Evolutionary conservation across 2,797 vertebrate species (phyloP), one percentile per base, ranked within the genome.

Genomic region (Denticeps clupeoides): DNA sequence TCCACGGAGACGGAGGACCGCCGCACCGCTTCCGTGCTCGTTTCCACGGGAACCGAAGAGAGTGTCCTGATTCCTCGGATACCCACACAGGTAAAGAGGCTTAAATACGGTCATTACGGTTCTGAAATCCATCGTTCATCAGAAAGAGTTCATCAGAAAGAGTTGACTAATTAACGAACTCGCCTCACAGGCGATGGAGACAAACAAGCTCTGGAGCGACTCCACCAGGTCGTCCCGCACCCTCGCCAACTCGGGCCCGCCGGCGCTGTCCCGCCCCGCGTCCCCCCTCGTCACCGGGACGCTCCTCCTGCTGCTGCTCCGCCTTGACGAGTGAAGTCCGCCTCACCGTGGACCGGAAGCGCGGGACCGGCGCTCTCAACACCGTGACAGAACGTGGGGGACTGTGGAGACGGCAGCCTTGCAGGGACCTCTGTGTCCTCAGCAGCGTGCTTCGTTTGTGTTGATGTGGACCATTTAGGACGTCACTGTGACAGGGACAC

Each of bases 41-140:
- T 77, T 47, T 68, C 63, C 3, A 70, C 70, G 32, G 75, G 79
- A 60, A 85, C 82, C 6, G 78, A 77, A 55, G 77, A 72, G 58
- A 84, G 63, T 64, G 59, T 81, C 57, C 60, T 80, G 1, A 84
- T 86, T 28, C 72, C 82, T 42, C 65, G 83, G 45, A 79, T 90
- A 67, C 82, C 87, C 47, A 89, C 89, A 60, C 88, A 91, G 89
- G 91, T 94, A 70, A 49, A 16, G 23, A 21, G 25, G 15, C n/a
- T n/a, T n/a, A n/a, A n/a, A n/a, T n/a, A n/a, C n/a, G n/a, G n/a
- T n/a, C n/a, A n/a, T n/a, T n/a, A n/a, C n/a, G n/a, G n/a, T n/a
- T n/a, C n/a, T n/a, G n/a, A n/a, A n/a, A n/a, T n/a, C n/a, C n/a
- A n/a, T n/a, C n/a, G n/a, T n/a, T n/a, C n/a, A n/a, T n/a, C n/a